Evolutionary conservation across 1,140 invertebrate genomes (phyloP), one percentile per base, ranked within the genome.

Genomic region (Formica exsecta): DNA sequence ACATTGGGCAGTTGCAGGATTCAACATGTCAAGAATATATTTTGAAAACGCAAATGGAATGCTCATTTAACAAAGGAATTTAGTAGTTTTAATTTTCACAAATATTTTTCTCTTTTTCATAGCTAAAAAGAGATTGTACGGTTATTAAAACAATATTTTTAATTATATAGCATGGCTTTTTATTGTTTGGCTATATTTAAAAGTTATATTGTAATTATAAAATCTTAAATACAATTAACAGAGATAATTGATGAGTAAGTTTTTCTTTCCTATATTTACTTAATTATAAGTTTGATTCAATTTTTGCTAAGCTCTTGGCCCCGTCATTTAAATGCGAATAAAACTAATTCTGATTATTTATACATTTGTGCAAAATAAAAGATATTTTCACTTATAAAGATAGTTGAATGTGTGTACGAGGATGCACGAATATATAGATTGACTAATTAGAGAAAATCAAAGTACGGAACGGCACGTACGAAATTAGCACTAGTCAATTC

Each of bases 401-500:
- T 48, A 65, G 1, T 16, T 29, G 41, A 44, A 85, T 62, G 57
- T 48, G 25, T 41, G 41, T 61, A 59, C 54, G 61, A 38, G 38
- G 25, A 38, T 64, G 7, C 22, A 41, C 38, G 41, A 66, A 68
- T 62, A 84, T 73, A 73, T 85, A 51, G 0, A 51, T 80, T 62
- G 66, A 80, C 62, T 87, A 89, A 90, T 89, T 87, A 66, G 66
- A 41, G 38, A 36, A 90, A 89, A 74, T 86, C 61, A 59, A 70
- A 51, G n/a, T 64, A 70, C 66, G 57, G 77, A 75, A 71, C 84
- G 86, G 38, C 73, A 64, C 54, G 38, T 48, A 8, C 51, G 68
- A 75, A 89, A 89, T 87, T 87, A 87, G 85, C 68, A 77, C 68
- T 59, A 41, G 74, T 68, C 85, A 84, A 89, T 89, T 87, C 29